Conservation (phyloP, 2,113 vertebrate species). For the Pontoporia blainvillei region DNA sequence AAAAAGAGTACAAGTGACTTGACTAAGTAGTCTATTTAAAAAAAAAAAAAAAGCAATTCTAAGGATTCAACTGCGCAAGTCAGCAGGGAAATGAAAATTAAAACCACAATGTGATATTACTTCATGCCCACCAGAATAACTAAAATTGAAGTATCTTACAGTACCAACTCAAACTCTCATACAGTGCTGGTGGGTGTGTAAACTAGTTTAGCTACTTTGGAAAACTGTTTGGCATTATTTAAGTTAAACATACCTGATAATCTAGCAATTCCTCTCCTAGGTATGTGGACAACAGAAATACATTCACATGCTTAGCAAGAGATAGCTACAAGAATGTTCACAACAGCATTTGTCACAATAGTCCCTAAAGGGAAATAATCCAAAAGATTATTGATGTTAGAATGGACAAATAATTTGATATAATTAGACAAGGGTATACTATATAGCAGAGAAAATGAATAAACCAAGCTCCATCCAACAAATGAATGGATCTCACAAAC, state of each 20-base stretch:
- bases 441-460: neutral
- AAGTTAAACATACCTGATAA: neutral
- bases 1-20: neutral
- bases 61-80: neutral
- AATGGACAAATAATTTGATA: neutral
- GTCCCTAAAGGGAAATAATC: neutral
- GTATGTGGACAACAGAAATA: rapidly evolving
- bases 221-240: neutral
- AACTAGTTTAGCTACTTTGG: neutral
- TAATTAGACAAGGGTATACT: neutral
- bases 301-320: too few species aligned
- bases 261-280: neutral
- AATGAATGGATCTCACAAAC: neutral
- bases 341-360: too few species aligned
- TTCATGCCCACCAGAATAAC: neutral
- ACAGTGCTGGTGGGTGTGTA: too few species aligned
- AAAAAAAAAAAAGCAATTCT: neutral
- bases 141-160: neutral
- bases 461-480: neutral
- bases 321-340: neutral
- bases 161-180: neutral
- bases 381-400: neutral
- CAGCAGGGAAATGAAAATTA: neutral
- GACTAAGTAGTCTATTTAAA: neutral
- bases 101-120: neutral